Conservation (phyloP, 2,113 vertebrate species). For the Mesembrinibis cayennensis region DNA sequence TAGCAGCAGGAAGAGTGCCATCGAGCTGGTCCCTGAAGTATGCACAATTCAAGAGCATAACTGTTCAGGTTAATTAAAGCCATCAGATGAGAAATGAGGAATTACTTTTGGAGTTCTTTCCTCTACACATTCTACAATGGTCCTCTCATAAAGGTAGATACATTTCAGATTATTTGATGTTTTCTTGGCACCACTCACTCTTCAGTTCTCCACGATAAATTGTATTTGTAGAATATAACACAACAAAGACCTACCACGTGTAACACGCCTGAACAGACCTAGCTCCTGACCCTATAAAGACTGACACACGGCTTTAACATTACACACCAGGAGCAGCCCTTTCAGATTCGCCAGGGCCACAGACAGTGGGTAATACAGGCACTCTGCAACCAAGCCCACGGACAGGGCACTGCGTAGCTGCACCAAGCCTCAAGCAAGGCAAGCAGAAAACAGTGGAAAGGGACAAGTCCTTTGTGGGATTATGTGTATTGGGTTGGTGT, state of each 20-base stretch:
- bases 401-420: accelerated
- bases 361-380: accelerated
- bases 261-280: background rate
- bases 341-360: background rate
- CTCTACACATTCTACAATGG: background rate
- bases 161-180: constrained; percentile 34
- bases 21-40: constrained; percentile 40
- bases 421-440: background rate
- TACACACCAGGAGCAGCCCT: background rate
- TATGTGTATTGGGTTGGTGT: background rate
- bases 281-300: background rate
- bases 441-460: background rate
- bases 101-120: constrained; percentile 18
- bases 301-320: background rate
- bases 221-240: background rate
- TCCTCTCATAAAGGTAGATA: constrained; percentile 17
- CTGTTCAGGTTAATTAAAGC: constrained; percentile 64
- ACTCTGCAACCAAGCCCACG: accelerated
- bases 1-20: constrained; percentile 18
- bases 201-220: background rate
- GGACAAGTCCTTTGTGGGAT: background rate
- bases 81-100: constrained; percentile 46
- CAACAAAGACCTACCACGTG: background rate
- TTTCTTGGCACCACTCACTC: background rate
- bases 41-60: constrained; percentile 5